Evolutionary conservation across 1,140 invertebrate species (phyloP).

Genomic region (Panagrolaimus sp.): DNA sequence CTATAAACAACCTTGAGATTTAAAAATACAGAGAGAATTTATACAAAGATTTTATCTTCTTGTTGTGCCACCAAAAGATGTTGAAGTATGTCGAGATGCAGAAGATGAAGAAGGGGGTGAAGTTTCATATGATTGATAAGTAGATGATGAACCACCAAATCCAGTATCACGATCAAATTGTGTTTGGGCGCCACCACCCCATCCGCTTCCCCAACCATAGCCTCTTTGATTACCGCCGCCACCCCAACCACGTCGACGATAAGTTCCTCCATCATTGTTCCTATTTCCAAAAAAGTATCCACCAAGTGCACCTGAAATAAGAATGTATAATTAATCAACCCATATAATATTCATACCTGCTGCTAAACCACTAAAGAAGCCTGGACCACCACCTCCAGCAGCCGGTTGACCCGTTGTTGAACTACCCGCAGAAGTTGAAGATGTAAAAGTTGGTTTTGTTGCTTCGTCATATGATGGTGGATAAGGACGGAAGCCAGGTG

Average conservation of each 20-base stretch:
- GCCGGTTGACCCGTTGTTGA: slow-evolving; percentile 23
- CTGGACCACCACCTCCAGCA: not conserved
- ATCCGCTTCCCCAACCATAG: not conserved
- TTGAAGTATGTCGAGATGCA: not conserved
- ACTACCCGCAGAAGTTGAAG: not conserved
- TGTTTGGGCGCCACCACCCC: not conserved
- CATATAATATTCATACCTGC: not conserved
- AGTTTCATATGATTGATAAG: too few relatives aligned
- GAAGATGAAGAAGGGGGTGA: not conserved
- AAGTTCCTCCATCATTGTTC: slow-evolving; percentile 1
- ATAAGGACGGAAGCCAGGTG: slow-evolving; percentile 13
- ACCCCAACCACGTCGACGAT: not conserved
- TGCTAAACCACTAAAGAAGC: slow-evolving; percentile 31
- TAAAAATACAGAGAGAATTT: not conserved
- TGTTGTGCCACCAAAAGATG: not conserved
- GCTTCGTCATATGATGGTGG: slow-evolving; percentile 21
- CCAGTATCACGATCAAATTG: not conserved
- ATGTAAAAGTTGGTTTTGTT: not conserved
- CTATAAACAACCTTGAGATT: not conserved
- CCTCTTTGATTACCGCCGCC: not conserved
- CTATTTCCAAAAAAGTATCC: slow-evolving; percentile 34
- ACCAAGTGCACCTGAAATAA: slow-evolving; percentile 33
- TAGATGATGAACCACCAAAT: not conserved
- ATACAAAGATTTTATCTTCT: not conserved
- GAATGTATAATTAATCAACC: too few relatives aligned